Evolutionary conservation across 2,797 vertebrate genomes (phyloP).

Genomic region (Intellagama lesueurii): DNA sequence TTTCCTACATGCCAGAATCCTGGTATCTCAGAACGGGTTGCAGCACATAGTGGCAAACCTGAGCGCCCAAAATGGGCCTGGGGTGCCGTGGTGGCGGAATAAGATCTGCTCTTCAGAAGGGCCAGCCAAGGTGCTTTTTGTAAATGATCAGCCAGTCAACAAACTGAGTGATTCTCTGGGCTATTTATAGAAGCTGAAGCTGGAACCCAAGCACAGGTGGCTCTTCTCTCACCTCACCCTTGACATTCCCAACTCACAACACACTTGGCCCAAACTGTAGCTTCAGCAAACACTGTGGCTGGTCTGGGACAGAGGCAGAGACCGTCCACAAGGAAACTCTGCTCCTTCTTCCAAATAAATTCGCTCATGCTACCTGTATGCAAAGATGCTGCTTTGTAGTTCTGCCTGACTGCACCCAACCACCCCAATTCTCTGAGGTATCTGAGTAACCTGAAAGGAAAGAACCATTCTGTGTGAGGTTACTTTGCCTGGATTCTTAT

Average conservation of each 20-base stretch:
- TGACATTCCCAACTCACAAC: background rate
- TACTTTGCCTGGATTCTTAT: too few relatives aligned
- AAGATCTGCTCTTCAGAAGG: background rate
- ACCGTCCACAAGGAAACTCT: background rate
- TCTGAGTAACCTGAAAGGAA: too few relatives aligned
- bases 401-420: background rate
- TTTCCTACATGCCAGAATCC: background rate
- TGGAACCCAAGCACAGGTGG: slow-evolving; percentile 1
- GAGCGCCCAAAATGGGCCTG: background rate
- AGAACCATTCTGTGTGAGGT: too few relatives aligned
- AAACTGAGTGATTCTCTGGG: slow-evolving; percentile 32
- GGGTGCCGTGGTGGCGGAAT: background rate
- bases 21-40: too few relatives aligned
- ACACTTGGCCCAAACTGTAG: background rate
- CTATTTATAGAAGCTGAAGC: slow-evolving; percentile 20
- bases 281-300: background rate
- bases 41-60: background rate
- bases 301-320: background rate
- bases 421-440: too few relatives aligned
- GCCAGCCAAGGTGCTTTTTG: background rate
- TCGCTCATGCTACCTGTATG: background rate
- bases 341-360: background rate
- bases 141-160: slow-evolving; percentile 1
- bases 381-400: background rate
- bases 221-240: background rate